Conservation (phyloP, 1,140 invertebrate genomes). For the Araneus ventricosus region DNA sequence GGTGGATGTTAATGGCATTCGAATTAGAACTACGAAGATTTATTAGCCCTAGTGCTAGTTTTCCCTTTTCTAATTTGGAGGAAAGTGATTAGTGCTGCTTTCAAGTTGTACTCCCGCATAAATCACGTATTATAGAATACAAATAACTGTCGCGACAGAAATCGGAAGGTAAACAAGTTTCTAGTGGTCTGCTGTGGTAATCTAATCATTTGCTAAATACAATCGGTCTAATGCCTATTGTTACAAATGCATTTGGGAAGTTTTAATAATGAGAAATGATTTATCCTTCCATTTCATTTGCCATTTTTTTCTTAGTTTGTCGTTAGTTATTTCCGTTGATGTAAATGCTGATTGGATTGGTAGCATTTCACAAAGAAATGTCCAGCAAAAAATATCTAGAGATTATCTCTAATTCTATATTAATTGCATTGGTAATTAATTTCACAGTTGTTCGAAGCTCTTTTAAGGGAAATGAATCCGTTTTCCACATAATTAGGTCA, state of each 20-base stretch:
- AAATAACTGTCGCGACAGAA: not conserved
- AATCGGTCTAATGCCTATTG: constrained; percentile 13
- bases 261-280: constrained; percentile 37
- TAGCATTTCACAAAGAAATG: not conserved
- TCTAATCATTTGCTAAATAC: constrained; percentile 29
- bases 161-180: not conserved
- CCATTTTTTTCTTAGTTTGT: not conserved
- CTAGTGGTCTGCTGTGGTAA: not conserved
- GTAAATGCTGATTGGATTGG: not conserved
- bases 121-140: not conserved
- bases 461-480: not conserved
- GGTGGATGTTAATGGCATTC: not conserved
- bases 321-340: not conserved
- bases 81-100: constrained; percentile 17
- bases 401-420: not conserved
- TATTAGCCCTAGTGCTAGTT: not conserved
- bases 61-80: not conserved
- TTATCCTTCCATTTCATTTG: not conserved
- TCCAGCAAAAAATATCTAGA: not conserved
- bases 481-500: constrained; percentile 13
- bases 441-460: not conserved
- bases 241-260: constrained; percentile 10
- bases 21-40: not conserved
- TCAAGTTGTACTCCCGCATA: not conserved
- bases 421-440: constrained; percentile 41